These are phyloP conservation scores for Halcyon senegalensis DNA, from an alignment of 2,113 vertebrate species.

Conservation along the genomic window DNA sequence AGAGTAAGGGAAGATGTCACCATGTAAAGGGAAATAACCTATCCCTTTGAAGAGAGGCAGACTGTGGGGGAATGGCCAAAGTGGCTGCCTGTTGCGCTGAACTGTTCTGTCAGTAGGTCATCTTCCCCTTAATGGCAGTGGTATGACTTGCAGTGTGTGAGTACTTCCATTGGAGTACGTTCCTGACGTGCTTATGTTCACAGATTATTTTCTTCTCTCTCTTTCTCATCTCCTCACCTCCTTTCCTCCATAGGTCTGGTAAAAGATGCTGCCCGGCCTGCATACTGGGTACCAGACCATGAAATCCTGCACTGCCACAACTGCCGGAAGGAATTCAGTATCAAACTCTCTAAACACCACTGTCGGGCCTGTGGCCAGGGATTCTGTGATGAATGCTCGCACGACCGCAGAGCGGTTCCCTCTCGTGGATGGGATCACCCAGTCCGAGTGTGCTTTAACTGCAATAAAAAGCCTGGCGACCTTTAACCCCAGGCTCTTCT, in stretches of 20 bases:
- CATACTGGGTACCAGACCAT: conserved; percentile 98
- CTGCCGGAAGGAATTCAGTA: conserved; percentile 90
- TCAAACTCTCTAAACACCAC: conserved; percentile 97
- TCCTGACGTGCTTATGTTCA: neutral
- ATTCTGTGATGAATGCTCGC: conserved; percentile 93
- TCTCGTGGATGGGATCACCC: conserved; percentile 98
- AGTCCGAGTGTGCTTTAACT: conserved; percentile 92
- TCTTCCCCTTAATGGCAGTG: neutral
- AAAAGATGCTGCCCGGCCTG: conserved; percentile 93
- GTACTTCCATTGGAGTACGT: neutral
- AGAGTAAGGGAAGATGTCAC: neutral
- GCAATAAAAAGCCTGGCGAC: conserved; percentile 94
- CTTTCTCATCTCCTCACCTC: neutral
- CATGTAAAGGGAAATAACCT: neutral
- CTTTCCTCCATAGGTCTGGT: conserved; percentile 82
- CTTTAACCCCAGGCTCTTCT: conserved; percentile 85
- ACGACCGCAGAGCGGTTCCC: conserved; percentile 89
- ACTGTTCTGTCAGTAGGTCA: neutral
- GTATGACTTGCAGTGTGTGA: neutral
- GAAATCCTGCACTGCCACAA: conserved; percentile 91
- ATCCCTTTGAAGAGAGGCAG: neutral
- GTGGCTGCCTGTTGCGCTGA: neutral
- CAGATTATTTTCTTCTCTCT: neutral
- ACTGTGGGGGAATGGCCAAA: neutral
- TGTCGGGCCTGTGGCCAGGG: conserved; percentile 97